A percentile compares a stretch with the other conserved stretches of the same genome.
phyloP scores from a whole-genome alignment of 1,140 invertebrate genomes.

The Helicorthomorpha holstii region DNA sequence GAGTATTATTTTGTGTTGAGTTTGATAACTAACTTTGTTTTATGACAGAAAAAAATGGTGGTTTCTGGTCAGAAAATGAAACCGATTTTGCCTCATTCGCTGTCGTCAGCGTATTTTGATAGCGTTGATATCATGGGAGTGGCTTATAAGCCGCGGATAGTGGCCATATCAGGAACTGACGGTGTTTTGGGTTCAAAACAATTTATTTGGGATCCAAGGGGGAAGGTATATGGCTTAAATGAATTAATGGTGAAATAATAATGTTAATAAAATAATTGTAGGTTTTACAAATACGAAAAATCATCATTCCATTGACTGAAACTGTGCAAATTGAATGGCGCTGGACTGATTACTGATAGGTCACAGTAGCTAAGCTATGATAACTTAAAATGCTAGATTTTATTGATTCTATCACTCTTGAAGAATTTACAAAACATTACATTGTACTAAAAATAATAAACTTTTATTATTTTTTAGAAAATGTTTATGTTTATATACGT shows the following conservation, averaged over 20 bases:
- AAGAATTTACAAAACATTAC: too few species aligned
- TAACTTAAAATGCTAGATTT: too few species aligned
- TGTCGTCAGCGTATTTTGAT: neutral
- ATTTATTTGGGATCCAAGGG: neutral
- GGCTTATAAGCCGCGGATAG: neutral
- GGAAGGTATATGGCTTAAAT: neutral
- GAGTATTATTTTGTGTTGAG: neutral
- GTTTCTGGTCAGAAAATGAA: slow-evolving; percentile 3
- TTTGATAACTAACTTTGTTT: neutral
- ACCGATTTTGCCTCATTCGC: neutral
- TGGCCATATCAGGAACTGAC: neutral
- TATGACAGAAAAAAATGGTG: slow-evolving; percentile 1
- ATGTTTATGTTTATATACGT: too few species aligned
- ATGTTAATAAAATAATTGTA: neutral
- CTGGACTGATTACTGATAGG: too few species aligned
- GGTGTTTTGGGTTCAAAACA: neutral
- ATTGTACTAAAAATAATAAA: too few species aligned
- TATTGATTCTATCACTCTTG: too few species aligned
- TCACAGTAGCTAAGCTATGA: too few species aligned
- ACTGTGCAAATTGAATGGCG: neutral
- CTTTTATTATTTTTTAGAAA: too few species aligned
- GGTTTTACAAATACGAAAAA: neutral
- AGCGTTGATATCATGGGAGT: slow-evolving; percentile 4
- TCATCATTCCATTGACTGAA: neutral
- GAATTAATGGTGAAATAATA: neutral